Conservation (phyloP, 1,140 invertebrate genomes). For the Drosophila sp. region DNA sequence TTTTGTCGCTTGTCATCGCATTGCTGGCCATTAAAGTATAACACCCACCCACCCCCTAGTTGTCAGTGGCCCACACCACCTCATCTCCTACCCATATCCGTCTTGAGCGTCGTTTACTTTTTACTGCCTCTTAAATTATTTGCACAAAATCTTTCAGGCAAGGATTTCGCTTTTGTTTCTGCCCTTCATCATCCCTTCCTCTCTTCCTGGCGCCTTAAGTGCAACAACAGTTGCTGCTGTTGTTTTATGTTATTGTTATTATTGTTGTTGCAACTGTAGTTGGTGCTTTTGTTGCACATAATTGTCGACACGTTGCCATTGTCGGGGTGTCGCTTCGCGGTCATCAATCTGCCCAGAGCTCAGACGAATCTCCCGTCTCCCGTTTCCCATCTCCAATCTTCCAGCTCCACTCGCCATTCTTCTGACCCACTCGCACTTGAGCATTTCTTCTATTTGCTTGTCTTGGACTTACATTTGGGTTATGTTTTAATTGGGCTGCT, state of each 20-base stretch:
- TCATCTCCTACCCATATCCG: not conserved
- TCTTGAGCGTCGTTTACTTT: constrained; percentile 47
- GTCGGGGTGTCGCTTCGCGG: constrained; percentile 50
- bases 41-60: not conserved
- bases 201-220: constrained; percentile 14
- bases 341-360: constrained; percentile 6
- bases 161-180: constrained; percentile 40
- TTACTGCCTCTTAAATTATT: constrained; percentile 65
- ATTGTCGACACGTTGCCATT: constrained; percentile 29
- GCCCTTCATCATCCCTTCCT: not conserved
- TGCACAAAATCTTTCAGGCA: constrained; percentile 75
- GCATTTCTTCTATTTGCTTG: constrained; percentile 23
- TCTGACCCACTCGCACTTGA: not conserved
- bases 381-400: not conserved
- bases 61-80: not conserved
- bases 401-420: not conserved
- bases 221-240: constrained; percentile 25
- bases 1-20: constrained; percentile 65
- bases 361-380: not conserved
- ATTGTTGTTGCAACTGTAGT: constrained; percentile 17
- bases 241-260: not conserved
- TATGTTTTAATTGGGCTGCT: constrained; percentile 76
- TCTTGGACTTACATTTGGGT: constrained; percentile 63
- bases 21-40: constrained; percentile 58
- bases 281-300: constrained; percentile 50